These are phyloP conservation scores for Helostoma temminkii DNA, from an alignment of 2,797 vertebrate species.

Conservation along the genomic window DNA sequence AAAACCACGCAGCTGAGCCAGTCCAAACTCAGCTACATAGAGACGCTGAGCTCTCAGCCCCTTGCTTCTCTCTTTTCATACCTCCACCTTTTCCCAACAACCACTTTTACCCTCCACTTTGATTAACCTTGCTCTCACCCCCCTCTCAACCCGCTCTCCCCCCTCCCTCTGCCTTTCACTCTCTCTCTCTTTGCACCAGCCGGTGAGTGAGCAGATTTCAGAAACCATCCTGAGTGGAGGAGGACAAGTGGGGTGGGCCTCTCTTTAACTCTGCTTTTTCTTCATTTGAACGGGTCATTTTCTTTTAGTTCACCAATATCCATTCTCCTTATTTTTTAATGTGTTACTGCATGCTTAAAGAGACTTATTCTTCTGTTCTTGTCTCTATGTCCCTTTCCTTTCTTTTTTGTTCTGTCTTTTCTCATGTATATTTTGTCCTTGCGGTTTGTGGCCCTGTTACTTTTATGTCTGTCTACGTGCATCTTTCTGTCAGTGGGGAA, in stretches of 20 bases:
- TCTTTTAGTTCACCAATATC: slow-evolving; percentile 10
- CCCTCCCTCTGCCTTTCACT: slow-evolving; percentile 11
- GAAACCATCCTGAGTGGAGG: slow-evolving; percentile 69
- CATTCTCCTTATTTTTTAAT: slow-evolving; percentile 1
- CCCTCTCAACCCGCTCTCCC: slow-evolving; percentile 30
- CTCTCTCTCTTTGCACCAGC: slow-evolving; percentile 67
- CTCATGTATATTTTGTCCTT: slow-evolving; percentile 11
- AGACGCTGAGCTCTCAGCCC: slow-evolving; percentile 30
- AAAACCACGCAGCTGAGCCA: slow-evolving; percentile 53
- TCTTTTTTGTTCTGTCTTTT: slow-evolving; percentile 3
- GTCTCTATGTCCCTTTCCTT: slow-evolving; percentile 11
- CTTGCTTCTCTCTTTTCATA: slow-evolving; percentile 27
- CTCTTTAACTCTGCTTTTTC: slow-evolving; percentile 43
- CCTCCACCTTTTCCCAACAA: slow-evolving; percentile 42
- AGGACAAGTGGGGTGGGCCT: slow-evolving; percentile 67
- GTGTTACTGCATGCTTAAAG: slow-evolving; percentile 10
- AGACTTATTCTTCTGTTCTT: slow-evolving; percentile 7
- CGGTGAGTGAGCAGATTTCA: slow-evolving; percentile 79
- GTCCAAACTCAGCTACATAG: slow-evolving; percentile 40
- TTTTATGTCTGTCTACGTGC: slow-evolving; percentile 45
- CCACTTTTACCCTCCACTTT: slow-evolving; percentile 47
- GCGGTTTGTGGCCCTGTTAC: slow-evolving; percentile 36
- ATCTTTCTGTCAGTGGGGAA: slow-evolving; percentile 39
- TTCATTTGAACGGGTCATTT: slow-evolving; percentile 29
- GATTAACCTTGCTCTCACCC: slow-evolving; percentile 71